Evolutionary conservation across 2,113 vertebrate genomes (phyloP), one percentile per base, ranked within the genome.

Genomic region (Solea senegalensis): DNA sequence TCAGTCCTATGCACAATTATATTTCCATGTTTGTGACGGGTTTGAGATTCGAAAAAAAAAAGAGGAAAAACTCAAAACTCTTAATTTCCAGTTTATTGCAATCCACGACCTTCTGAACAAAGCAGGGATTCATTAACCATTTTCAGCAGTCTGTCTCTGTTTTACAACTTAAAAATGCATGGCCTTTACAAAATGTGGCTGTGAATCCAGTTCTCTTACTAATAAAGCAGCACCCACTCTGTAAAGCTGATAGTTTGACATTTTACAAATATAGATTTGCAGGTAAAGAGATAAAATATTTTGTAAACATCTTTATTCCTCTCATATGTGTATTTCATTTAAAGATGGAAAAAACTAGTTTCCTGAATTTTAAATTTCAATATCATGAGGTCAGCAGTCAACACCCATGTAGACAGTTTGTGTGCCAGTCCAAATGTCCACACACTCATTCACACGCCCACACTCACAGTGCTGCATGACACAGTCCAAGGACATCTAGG

Each of bases 41-140:
- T 43, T 34, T 44, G 44, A 41, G 53, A 48, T 39, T 3, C 4
- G 13, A 21, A 8, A 69, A 52, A 40, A 34, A 0, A 49, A 34
- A 39, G 48, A 71, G 13, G 14, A 10, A 74, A 28, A 64, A 73
- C 28, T 65, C 14, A 76, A 81, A 62, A 66, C 27, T 82, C 63
- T 81, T 62, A 43, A 74, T 78, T 87, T 92, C 86, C 87, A 92
- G 88, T 94, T 94, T 94, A 94, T 93, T 94, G 86, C 69, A 85
- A 88, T 90, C 52, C 70, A 76, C 59, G 56, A 81, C 64, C 69
- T 82, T 86, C 53, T 79, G 81, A 64, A 86, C 65, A 90, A 82
- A 86, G 81, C 76, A 83, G 68, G 64, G 76, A 78, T 72, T 58
- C 68, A 62, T 53, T 59, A 74, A 65, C 39, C 65, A 4, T 72